Evolutionary conservation across 2,888 invertebrate genomes (phyloP).

Genomic region (Eupithecia dodoneata): DNA sequence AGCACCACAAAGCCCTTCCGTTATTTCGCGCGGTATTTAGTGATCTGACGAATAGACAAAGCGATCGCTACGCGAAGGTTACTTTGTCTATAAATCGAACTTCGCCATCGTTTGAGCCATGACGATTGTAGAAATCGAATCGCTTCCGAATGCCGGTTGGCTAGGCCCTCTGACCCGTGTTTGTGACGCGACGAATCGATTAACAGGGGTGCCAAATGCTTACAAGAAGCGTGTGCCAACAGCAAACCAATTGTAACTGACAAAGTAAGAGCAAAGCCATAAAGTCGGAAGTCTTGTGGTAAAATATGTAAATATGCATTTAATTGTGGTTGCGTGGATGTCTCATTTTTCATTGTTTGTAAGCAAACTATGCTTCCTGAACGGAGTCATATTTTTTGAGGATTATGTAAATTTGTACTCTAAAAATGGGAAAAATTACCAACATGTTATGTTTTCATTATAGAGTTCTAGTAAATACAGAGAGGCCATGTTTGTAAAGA

Average conservation of each 20-base stretch:
- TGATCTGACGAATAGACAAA: too few species aligned
- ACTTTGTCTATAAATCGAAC: too few species aligned
- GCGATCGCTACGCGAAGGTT: too few species aligned
- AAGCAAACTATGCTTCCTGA: neutral
- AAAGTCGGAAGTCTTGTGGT: neutral
- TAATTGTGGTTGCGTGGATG: neutral
- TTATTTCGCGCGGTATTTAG: neutral
- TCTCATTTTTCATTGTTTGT: neutral
- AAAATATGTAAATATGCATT: neutral
- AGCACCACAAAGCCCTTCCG: neutral
- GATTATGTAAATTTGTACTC: too few species aligned
- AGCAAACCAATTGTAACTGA: neutral
- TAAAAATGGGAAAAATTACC: neutral
- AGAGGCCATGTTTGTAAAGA: neutral
- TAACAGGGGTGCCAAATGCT: conserved; percentile 22
- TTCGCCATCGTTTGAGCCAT: too few species aligned
- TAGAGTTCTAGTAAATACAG: neutral
- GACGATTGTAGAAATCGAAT: too few species aligned
- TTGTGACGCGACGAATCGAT: conserved; percentile 36
- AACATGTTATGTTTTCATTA: neutral
- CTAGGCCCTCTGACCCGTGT: conserved; percentile 37
- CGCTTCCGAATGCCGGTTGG: too few species aligned
- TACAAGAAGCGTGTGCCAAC: conserved; percentile 14
- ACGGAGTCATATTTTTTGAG: neutral
- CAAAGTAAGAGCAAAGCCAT: neutral